These are phyloP conservation scores for Syngnathus typhle DNA, from an alignment of 2,113 vertebrate genomes.

Conservation along the genomic window DNA sequence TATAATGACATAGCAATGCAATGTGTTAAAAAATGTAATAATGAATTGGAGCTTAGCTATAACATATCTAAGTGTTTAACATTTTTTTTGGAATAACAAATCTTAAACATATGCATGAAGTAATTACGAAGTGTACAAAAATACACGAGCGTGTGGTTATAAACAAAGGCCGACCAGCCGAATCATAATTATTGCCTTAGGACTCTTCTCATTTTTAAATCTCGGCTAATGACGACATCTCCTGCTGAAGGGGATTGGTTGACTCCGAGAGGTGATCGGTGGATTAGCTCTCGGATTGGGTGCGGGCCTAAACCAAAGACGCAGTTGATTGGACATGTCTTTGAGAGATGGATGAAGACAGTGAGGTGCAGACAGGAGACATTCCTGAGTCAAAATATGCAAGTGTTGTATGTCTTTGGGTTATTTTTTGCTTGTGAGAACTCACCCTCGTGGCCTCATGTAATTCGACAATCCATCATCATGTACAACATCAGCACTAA, in stretches of 20 bases:
- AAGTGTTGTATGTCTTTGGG: conserved; percentile 12
- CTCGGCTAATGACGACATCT: conserved; percentile 27
- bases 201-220: conserved; percentile 22
- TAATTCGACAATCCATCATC: conserved; percentile 32
- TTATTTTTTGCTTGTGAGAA: conserved; percentile 12
- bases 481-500: conserved; percentile 9
- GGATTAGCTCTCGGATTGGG: conserved; percentile 38
- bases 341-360: conserved; percentile 43
- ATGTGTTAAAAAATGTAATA: too few relatives aligned
- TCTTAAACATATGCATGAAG: not conserved
- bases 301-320: conserved; percentile 13
- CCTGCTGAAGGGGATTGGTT: conserved; percentile 29
- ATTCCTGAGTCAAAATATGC: conserved; percentile 43
- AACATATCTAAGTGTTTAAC: too few relatives aligned
- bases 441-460: not conserved
- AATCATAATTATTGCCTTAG: conserved; percentile 32
- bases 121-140: not conserved
- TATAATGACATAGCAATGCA: too few relatives aligned
- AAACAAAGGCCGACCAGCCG: conserved; percentile 16
- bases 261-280: not conserved
- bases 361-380: conserved; percentile 44
- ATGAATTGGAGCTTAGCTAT: too few relatives aligned
- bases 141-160: conserved; percentile 3
- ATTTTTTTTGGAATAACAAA: too few relatives aligned
- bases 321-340: conserved; percentile 32